These are phyloP conservation scores for Enteromius thamalakanensis DNA, from an alignment of 2,797 vertebrate species.

Conservation along the genomic window DNA sequence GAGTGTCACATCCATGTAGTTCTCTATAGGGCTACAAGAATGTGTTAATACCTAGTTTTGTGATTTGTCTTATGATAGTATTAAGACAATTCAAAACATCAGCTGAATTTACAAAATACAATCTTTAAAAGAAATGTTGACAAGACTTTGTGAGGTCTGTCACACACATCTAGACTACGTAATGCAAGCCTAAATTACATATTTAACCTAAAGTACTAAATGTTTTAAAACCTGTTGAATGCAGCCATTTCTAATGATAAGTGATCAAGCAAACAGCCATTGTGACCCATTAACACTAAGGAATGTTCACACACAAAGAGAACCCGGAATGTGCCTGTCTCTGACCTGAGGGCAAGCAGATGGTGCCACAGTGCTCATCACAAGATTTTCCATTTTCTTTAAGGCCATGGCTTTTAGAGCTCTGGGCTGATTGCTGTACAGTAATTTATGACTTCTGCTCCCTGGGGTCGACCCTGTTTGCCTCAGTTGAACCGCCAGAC, in stretches of 20 bases:
- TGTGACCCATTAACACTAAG: conserved; percentile 30
- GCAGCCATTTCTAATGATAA: conserved; percentile 21
- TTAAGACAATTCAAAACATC: not conserved
- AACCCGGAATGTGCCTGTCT: not conserved
- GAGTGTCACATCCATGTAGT: not conserved
- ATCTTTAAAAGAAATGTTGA: not conserved
- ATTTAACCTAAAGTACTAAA: not conserved
- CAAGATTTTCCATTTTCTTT: conserved; percentile 17
- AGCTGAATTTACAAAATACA: not conserved
- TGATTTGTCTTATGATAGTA: not conserved
- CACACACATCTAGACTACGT: not conserved
- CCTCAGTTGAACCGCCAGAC: conserved; percentile 31
- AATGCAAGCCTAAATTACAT: not conserved
- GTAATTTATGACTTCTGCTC: conserved; percentile 41
- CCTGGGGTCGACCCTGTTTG: conserved; percentile 19
- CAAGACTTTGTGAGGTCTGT: not conserved
- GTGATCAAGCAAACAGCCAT: conserved; percentile 34
- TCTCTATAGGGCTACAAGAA: not conserved
- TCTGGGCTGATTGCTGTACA: conserved; percentile 16
- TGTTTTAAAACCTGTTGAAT: conserved; percentile 19
- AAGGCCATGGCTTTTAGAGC: conserved; percentile 1
- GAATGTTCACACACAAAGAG: conserved; percentile 38
- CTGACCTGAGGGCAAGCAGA: conserved; percentile 39
- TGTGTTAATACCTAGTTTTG: not conserved
- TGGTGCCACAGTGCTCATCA: conserved; percentile 6